Evolutionary conservation across 1,140 invertebrate species (phyloP).

Genomic region (Matsumurasca onukii): DNA sequence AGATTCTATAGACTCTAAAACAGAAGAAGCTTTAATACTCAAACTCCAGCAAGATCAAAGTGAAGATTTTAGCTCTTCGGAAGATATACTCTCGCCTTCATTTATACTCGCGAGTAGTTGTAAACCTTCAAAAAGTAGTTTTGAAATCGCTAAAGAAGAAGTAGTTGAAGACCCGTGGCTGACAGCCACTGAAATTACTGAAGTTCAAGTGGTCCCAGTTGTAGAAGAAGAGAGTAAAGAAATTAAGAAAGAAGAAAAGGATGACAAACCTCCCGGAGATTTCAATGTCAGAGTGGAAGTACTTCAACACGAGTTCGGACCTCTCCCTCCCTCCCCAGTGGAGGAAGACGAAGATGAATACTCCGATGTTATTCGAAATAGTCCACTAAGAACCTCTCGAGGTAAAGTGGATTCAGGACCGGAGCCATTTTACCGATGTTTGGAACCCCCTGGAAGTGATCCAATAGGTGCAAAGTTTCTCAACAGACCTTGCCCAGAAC

Average conservation of each 20-base stretch:
- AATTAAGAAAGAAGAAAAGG: conserved; percentile 8
- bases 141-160: conserved; percentile 33
- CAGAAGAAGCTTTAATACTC: conserved; percentile 20
- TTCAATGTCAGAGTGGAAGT: conserved; percentile 44
- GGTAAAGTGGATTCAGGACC: conserved; percentile 54
- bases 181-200: conserved; percentile 36
- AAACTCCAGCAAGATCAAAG: conserved; percentile 18
- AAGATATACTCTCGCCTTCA: conserved; percentile 12
- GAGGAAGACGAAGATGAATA: conserved; percentile 75
- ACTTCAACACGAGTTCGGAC: conserved; percentile 66
- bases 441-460: conserved; percentile 42
- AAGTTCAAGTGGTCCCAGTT: conserved; percentile 39
- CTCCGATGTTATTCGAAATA: conserved; percentile 61
- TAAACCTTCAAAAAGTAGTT: conserved; percentile 18
- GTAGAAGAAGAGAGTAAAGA: conserved; percentile 29
- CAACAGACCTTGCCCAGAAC: conserved; percentile 51
- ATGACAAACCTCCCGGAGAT: conserved; percentile 40
- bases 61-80: conserved; percentile 7
- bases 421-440: conserved; percentile 42
- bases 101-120: not conserved
- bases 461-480: conserved; percentile 39
- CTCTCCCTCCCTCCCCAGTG: conserved; percentile 73
- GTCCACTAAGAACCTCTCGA: conserved; percentile 42
- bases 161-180: conserved; percentile 37
- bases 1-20: conserved; percentile 3